Evolutionary conservation across 30 jellyfish, hydroid and myxozoan genomes (phyloP), one percentile per base, ranked within the genome.

Genomic region (Morbakka virulenta): DNA sequence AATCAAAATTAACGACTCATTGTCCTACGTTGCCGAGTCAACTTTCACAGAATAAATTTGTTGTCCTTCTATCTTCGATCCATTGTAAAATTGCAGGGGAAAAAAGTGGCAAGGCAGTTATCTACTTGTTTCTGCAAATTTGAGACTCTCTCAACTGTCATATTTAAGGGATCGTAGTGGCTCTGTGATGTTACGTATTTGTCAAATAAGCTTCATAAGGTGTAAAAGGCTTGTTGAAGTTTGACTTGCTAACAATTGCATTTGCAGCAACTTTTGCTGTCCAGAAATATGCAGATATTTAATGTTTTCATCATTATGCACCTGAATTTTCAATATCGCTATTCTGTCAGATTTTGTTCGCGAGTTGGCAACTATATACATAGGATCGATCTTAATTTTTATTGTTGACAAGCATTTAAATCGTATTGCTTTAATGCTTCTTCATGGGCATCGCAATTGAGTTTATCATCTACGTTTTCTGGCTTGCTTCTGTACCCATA

Each of bases 401-500:
- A 11, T 20, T 3, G 69, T 53, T 6, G 69, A 53, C 22, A 53
- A 53, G 22, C 6, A 20, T 53, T 53, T 53, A 6, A 53, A 53
- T 20, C 69, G 21, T 3, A 6, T 53, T 53, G 69, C 69, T 53
- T 53, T 20, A 53, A 11, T 53, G 69, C 3, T 20, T 53, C 69
- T 64, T 64, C 31, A 26, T 64, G 76, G 80, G 80, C 80, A 12
- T 29, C 80, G 25, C 80, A 29, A 28, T 68, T 33, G 76, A 68
- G 17, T 24, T 68, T 70, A 35, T 33, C 29, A 35, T 23, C 76
- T 52, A 29, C 76, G 32, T 24, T 34, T 28, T 33, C 24, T 70
- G 36, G 76, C 80, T 32, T 17, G 76, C 76, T 33, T 29, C 80
- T 68, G 80, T 68, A 32, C 80, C 80, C 76, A 23, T 68, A 41